Base-by-base conservation (phyloP, 2,888 invertebrate species). In the Scaptomyza flava region DNA sequence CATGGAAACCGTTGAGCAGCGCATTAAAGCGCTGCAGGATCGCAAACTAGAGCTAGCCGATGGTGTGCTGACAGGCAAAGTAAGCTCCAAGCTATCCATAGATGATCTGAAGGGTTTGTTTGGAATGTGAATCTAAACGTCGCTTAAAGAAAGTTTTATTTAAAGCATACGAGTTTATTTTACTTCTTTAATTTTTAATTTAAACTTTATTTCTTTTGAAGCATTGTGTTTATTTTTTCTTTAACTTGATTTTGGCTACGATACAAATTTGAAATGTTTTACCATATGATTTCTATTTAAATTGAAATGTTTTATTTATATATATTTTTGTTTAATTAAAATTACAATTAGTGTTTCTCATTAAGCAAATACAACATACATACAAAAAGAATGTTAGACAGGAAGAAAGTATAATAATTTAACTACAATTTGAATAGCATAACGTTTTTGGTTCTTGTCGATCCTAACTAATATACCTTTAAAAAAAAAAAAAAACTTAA, bases 1-100 rank as follows among this genome's bases (percentile, higher is more conserved):
- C 80, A 92, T 94, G 64, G 95, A 96, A 52, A 98, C 98, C 0
- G 96, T 99, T 20, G 99, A 99, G 91, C 96, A 97, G 89, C 94
- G 95, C 43, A 98, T 99, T 77, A 93, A 96, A 63, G 92, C 93
- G 2, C 93, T 98, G 27, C 99, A 99, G 90, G 94, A 96, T 17
- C 93, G 93, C 53, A 99, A 99, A 91, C 87, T 96, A 43, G 93
- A 93, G 47, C 89, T 98, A 42, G 98, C 98, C 0, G 93, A 95
- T 43, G 95, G 94, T 76, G 94, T 98, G n/a, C 93, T 98, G 1
- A 95, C 95, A 0, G 96, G 96, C 0, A 93, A 94, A 76, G 93
- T 94, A 76, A 93, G 93, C 34, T 95, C 95, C 50, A 97, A 97
- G 86, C 93, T 98, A 0, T 93, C 96, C 7, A 93, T 98, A 11